Conservation (phyloP, 2,113 vertebrate species). For the Sprattus sprattus region DNA sequence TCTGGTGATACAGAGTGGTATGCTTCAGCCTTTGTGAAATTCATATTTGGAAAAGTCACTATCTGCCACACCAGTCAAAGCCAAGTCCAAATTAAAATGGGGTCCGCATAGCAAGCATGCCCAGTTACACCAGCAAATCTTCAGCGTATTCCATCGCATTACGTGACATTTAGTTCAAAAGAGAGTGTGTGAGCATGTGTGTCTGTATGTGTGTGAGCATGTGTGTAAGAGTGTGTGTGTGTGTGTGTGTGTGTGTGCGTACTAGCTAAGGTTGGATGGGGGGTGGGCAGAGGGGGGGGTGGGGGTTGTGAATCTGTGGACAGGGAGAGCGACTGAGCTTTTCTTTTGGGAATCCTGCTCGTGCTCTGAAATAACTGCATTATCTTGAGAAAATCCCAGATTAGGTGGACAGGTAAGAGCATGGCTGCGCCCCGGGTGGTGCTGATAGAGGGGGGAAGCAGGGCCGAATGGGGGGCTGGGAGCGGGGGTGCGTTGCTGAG, state of each 20-base stretch:
- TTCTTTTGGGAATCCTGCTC: constrained; percentile 77
- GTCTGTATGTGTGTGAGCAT: neutral
- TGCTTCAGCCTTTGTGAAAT: constrained; percentile 29
- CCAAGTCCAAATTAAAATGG: constrained; percentile 9
- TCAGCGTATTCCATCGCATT: constrained; percentile 29
- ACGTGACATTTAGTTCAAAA: constrained; percentile 31
- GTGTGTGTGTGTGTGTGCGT: neutral
- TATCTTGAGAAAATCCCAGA: constrained; percentile 88
- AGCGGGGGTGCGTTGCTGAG: constrained; percentile 79
- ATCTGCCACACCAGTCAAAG: neutral
- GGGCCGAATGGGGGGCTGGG: constrained; percentile 77
- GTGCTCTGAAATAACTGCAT: constrained; percentile 82
- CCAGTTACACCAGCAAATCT: neutral
- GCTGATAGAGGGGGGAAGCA: constrained; percentile 74
- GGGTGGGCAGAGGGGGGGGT: neutral
- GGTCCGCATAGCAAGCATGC: neutral
- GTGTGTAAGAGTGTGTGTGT: neutral
- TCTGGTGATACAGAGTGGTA: neutral
- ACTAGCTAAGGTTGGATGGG: neutral
- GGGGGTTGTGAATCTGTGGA: neutral
- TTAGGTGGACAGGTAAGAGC: constrained; percentile 86
- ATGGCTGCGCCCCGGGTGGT: constrained; percentile 68
- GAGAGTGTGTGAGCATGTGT: constrained; percentile 29
- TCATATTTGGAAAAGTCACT: neutral
- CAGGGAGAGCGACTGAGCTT: constrained; percentile 29